A percentile compares a stretch with the other conserved stretches of the same genome.
These are phyloP conservation scores for Eupithecia abbreviata DNA, from an alignment of 2,888 invertebrate genomes.

Conservation along the genomic window DNA sequence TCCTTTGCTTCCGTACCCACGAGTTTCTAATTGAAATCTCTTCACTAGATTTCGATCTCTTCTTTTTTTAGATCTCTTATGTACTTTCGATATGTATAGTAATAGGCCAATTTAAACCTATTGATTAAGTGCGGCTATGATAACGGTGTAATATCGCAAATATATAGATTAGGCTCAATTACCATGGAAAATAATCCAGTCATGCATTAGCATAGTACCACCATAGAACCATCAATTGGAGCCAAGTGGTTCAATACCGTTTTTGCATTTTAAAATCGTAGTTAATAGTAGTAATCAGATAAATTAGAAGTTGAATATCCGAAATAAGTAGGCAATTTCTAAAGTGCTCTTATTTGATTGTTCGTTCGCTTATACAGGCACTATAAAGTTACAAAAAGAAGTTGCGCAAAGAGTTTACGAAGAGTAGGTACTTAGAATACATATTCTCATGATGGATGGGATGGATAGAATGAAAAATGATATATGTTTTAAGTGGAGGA, in stretches of 20 bases:
- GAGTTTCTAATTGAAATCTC: background rate
- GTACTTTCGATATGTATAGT: background rate
- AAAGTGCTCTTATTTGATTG: background rate
- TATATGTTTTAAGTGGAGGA: background rate
- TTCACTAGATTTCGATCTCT: too few relatives aligned
- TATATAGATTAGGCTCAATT: conserved; percentile 30
- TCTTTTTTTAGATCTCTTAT: too few relatives aligned
- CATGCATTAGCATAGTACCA: conserved; percentile 57
- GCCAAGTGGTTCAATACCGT: conserved; percentile 59
- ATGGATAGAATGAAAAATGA: background rate
- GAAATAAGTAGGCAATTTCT: background rate
- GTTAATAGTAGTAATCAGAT: conserved; percentile 1
- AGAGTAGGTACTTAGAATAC: background rate
- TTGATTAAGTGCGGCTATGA: conserved; percentile 41
- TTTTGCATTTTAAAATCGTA: conserved; percentile 39
- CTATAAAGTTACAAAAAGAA: background rate
- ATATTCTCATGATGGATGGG: background rate
- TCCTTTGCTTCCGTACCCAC: background rate
- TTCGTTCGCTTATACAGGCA: background rate
- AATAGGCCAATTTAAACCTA: background rate
- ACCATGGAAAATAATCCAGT: conserved; percentile 52
- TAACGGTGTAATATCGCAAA: conserved; percentile 53
- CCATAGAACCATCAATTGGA: conserved; percentile 56
- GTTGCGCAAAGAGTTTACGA: background rate
- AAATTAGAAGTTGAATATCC: conserved; percentile 30